phyloP scores from a whole-genome alignment of 2,113 vertebrate genomes.

The Neotragus pygmaeus region DNA sequence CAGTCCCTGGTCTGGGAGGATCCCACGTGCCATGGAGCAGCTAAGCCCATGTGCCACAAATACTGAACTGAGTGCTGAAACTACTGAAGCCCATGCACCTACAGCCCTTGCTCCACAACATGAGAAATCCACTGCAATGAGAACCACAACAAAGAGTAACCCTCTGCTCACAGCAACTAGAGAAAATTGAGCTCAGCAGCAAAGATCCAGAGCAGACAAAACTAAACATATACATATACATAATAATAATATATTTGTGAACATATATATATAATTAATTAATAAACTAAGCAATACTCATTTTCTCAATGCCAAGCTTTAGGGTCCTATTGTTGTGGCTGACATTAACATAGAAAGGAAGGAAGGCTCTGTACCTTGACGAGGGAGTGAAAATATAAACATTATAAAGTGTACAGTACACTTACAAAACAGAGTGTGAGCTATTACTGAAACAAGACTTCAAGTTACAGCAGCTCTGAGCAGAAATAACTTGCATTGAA shows the following conservation, averaged over 20 bases:
- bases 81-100: background rate
- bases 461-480: background rate
- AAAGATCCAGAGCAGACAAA: background rate
- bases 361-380: background rate
- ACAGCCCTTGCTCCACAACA: background rate
- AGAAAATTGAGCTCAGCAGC: background rate
- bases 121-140: background rate
- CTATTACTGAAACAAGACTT: background rate
- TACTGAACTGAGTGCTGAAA: background rate
- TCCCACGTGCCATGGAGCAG: background rate
- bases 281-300: background rate
- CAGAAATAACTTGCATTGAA: background rate
- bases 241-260: background rate
- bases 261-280: background rate
- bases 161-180: background rate
- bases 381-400: background rate
- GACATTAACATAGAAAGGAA: background rate
- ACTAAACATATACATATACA: background rate
- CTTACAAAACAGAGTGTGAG: background rate
- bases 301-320: background rate
- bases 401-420: background rate
- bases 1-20: background rate
- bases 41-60: background rate
- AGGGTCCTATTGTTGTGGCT: background rate
- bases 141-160: background rate